A percentile compares a stretch with the other conserved stretches of the same genome.
Evolutionary conservation across 92 coral and sea anemone species (phyloP).

Genomic region (Galaxea fascicularis): DNA sequence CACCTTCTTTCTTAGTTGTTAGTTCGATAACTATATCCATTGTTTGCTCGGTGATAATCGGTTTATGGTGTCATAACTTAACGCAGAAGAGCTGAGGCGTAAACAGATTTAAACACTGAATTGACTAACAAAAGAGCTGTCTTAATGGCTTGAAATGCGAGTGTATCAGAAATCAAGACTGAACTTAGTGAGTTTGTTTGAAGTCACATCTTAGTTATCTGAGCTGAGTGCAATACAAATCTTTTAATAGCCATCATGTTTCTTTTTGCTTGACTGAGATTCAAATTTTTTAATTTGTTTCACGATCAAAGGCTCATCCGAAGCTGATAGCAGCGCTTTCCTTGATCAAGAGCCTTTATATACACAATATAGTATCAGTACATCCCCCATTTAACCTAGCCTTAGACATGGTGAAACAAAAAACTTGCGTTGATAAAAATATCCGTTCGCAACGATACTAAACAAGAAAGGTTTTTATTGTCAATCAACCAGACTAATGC

Average conservation of each 20-base stretch:
- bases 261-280: slow-evolving; percentile 3
- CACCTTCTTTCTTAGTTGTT: background rate
- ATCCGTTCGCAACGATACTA: background rate
- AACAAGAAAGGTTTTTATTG: background rate
- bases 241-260: background rate
- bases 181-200: no score
- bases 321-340: background rate
- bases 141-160: background rate
- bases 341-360: no score
- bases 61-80: background rate
- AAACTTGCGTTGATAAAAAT: background rate
- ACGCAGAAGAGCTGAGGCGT: background rate
- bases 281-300: background rate
- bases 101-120: background rate
- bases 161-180: no score
- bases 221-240: background rate
- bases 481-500: slow-evolving; percentile 24
- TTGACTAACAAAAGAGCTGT: background rate
- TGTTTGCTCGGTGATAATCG: slow-evolving; percentile 1
- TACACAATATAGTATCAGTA: no score
- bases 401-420: no score
- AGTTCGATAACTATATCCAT: background rate
- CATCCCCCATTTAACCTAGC: no score
- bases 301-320: background rate
- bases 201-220: background rate